Percentiles rank a stretch among this genome's conserved stretches.
Conservation (phyloP, 2,888 invertebrate genomes). For the Hirtodrosophila histrioides region DNA sequence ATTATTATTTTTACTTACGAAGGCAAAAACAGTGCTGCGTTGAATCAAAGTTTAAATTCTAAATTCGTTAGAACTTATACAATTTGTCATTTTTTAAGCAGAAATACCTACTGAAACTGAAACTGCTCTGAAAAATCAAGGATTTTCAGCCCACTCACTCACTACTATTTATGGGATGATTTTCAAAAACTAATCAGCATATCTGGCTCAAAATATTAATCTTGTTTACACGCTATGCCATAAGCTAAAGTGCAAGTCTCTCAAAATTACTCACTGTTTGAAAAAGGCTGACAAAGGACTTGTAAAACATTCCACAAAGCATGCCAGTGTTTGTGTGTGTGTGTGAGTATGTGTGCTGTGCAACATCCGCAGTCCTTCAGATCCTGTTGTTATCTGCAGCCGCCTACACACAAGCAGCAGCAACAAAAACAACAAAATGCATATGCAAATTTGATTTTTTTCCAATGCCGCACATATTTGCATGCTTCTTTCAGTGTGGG, state of each 20-base stretch:
- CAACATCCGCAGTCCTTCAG: constrained; percentile 30
- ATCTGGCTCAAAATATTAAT: constrained; percentile 36
- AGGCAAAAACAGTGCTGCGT: too few species aligned
- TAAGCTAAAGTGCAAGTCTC: constrained; percentile 25
- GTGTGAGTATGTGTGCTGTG: constrained; percentile 8
- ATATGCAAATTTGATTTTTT: constrained; percentile 75
- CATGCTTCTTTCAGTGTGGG: constrained; percentile 34
- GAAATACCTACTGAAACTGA: too few species aligned
- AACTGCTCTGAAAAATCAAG: too few species aligned
- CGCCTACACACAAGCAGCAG: constrained; percentile 27
- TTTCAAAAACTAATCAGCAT: constrained; percentile 27
- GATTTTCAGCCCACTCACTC: too few species aligned
- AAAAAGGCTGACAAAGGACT: constrained; percentile 57
- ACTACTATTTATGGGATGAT: not conserved
- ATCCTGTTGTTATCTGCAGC: constrained; percentile 37
- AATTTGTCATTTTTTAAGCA: too few species aligned
- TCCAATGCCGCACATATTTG: constrained; percentile 58
- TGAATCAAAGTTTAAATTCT: too few species aligned
- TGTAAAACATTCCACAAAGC: constrained; percentile 33
- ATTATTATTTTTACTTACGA: too few species aligned
- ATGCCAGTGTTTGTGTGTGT: constrained; percentile 6
- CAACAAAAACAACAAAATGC: constrained; percentile 55
- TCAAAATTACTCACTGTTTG: constrained; percentile 18
- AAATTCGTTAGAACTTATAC: too few species aligned
- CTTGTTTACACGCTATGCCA: constrained; percentile 20